Percentiles rank a stretch among this genome's conserved stretches.
Conservation (phyloP, 2,888 invertebrate species). For the Sarcophaga variegata region DNA sequence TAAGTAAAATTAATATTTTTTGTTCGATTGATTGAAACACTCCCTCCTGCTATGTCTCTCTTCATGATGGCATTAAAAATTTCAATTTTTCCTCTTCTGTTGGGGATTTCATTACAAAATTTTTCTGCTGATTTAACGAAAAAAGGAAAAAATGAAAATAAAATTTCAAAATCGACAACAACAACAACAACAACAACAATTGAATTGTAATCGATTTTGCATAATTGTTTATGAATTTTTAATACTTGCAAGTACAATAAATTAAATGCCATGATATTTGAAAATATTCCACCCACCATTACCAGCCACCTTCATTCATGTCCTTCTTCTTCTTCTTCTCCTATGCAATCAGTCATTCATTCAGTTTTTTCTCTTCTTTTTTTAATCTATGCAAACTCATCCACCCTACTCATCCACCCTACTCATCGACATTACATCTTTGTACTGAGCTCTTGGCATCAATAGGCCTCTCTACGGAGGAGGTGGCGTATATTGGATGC, state of each 20-base stretch:
- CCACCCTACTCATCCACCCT: background rate
- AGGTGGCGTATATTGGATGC: too few species aligned
- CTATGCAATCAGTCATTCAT: background rate
- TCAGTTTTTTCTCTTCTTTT: too few species aligned
- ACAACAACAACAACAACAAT: constrained; percentile 71
- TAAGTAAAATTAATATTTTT: too few species aligned
- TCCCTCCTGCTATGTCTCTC: background rate
- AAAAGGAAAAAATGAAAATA: constrained; percentile 70
- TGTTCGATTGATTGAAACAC: background rate
- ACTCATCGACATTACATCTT: too few species aligned
- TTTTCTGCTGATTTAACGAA: constrained; percentile 59
- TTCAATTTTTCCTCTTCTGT: too few species aligned
- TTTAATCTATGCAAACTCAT: background rate
- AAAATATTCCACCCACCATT: background rate
- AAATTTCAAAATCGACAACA: constrained; percentile 69
- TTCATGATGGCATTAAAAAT: too few species aligned
- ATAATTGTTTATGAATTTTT: constrained; percentile 76
- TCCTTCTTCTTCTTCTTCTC: background rate
- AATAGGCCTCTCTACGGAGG: background rate
- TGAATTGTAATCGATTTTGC: constrained; percentile 80
- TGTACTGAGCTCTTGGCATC: background rate
- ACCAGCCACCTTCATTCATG: background rate
- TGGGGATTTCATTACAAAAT: background rate
- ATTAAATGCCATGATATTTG: constrained; percentile 68
- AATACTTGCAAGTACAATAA: constrained; percentile 66